phyloP scores from a whole-genome alignment of 2,888 invertebrate genomes.

The Augochlorella aurata region DNA sequence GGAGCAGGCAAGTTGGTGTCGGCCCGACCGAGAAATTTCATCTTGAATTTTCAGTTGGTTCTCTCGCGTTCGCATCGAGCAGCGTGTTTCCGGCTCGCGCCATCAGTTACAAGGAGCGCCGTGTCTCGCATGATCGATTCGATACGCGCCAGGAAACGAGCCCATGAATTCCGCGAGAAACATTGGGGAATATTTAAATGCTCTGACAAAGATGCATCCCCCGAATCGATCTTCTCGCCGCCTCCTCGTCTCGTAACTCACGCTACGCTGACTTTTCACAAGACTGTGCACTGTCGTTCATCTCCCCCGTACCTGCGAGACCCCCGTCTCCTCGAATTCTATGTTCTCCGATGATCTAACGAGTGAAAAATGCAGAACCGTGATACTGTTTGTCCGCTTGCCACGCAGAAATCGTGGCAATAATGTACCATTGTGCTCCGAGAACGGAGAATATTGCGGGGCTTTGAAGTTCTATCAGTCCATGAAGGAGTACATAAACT shows the following conservation, averaged over 20 bases:
- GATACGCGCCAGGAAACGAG: not conserved
- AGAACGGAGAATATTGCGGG: not conserved
- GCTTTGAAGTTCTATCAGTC: not conserved
- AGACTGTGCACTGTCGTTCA: slow-evolving; percentile 13
- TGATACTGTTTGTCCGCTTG: not conserved
- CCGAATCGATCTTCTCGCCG: not conserved
- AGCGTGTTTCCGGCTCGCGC: not conserved
- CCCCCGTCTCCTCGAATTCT: not conserved
- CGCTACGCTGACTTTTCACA: slow-evolving; percentile 12
- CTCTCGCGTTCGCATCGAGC: not conserved
- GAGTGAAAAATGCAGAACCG: slow-evolving; percentile 1
- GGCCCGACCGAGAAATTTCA: not conserved
- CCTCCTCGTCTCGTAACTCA: slow-evolving; percentile 11
- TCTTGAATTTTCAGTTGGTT: slow-evolving; percentile 3
- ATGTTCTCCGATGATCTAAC: not conserved
- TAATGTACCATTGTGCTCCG: not conserved
- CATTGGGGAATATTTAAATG: slow-evolving; percentile 8
- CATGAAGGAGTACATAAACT: not conserved
- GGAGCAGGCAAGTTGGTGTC: not conserved
- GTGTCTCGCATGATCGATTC: slow-evolving; percentile 8
- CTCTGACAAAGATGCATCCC: slow-evolving; percentile 7
- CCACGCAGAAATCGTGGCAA: not conserved
- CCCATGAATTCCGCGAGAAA: not conserved
- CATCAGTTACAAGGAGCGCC: not conserved
- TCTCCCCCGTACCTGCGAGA: not conserved